Evolutionary conservation across 2,113 vertebrate species (phyloP).

Genomic region (Gopherus evgoodei): DNA sequence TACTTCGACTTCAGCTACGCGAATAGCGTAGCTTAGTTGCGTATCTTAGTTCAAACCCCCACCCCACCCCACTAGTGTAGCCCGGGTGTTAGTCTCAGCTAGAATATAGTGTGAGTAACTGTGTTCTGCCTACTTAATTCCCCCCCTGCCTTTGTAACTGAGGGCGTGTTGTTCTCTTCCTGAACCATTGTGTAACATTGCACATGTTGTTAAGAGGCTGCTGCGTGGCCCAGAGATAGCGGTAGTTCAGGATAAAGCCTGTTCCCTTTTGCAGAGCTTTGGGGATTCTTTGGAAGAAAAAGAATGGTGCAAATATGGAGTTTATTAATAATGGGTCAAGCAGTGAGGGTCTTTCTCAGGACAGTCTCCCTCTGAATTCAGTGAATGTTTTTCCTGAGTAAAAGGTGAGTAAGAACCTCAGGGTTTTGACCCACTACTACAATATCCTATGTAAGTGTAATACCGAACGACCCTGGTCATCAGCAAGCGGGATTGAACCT

Average conservation of each 20-base stretch:
- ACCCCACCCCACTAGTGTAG: too few species aligned
- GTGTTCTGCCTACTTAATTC: rapidly evolving
- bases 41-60: too few species aligned
- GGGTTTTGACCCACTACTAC: neutral
- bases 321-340: neutral
- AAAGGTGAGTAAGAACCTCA: neutral
- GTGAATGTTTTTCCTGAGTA: neutral
- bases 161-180: neutral
- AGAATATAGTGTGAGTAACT: neutral
- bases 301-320: rapidly evolving
- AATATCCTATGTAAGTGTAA: too few species aligned
- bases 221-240: neutral
- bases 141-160: neutral
- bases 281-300: neutral
- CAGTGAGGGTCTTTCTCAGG: neutral
- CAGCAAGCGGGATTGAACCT: too few species aligned
- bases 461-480: too few species aligned
- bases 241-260: rapidly evolving
- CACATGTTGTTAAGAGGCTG: neutral
- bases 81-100: neutral
- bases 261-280: rapidly evolving
- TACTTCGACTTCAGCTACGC: too few species aligned
- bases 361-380: neutral
- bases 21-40: too few species aligned
- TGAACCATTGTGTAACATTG: neutral